Conservation (phyloP, 2,797 vertebrate genomes). For the Gambelia wislizenii region DNA sequence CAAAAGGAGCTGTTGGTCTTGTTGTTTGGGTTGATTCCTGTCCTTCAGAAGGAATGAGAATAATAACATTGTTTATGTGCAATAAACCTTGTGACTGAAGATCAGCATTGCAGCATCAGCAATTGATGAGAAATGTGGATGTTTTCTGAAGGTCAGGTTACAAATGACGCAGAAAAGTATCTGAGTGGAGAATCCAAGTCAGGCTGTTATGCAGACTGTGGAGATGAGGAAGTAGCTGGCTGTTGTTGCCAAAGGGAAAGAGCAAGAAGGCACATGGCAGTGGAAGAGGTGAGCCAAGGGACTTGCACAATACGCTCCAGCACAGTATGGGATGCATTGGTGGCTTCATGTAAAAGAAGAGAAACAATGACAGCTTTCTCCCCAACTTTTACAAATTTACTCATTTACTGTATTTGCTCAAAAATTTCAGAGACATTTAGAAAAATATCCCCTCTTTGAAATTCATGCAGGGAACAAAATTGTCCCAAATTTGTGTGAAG, state of each 20-base stretch:
- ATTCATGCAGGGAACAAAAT: neutral
- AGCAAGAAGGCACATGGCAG: neutral
- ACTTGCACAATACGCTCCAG: neutral
- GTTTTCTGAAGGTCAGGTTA: constrained; percentile 31
- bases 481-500: neutral
- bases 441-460: neutral
- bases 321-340: neutral
- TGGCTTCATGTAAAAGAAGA: neutral
- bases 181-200: neutral
- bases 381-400: no score
- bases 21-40: constrained; percentile 9
- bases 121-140: constrained; percentile 2
- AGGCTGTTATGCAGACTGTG: neutral
- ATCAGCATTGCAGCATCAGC: neutral
- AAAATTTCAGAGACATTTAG: neutral
- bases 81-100: neutral
- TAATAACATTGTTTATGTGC: constrained; percentile 11
- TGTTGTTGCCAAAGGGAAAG: constrained; percentile 18
- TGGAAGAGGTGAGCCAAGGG: neutral
- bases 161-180: constrained; percentile 12
- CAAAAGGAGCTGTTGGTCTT: neutral
- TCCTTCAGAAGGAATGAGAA: neutral
- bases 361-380: neutral
- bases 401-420: no score
- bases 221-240: neutral